These are phyloP conservation scores for Schrankia costaestrigalis DNA, from an alignment of 2,888 invertebrate species.

Conservation along the genomic window DNA sequence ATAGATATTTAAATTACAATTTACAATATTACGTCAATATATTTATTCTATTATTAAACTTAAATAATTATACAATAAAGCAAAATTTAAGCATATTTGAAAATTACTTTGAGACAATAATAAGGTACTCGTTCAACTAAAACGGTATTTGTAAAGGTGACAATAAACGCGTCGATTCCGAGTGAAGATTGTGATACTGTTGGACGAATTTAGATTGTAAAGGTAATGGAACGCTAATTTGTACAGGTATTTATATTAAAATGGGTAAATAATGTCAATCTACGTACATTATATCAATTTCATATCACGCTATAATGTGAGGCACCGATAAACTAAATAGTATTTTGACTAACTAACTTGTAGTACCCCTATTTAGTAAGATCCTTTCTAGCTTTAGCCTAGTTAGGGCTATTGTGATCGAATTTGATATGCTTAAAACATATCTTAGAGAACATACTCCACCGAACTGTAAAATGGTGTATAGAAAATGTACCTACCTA, in stretches of 20 bases:
- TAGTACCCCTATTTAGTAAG: constrained; percentile 18
- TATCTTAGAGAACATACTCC: no score
- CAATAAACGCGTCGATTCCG: constrained; percentile 25
- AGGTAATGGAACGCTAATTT: constrained; percentile 37
- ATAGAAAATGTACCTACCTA: no score
- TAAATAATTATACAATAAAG: not conserved
- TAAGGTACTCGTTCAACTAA: constrained; percentile 22
- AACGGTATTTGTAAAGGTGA: constrained; percentile 7
- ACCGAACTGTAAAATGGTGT: no score
- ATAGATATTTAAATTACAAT: constrained; percentile 3
- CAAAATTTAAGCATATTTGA: not conserved
- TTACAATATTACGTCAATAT: constrained; percentile 3
- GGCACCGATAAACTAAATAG: constrained; percentile 38
- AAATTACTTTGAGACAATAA: constrained; percentile 6
- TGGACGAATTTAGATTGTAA: constrained; percentile 37
- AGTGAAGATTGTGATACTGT: constrained; percentile 52
- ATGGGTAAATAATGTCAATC: constrained; percentile 74
- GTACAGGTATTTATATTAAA: constrained; percentile 50
- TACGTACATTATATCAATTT: constrained; percentile 70
- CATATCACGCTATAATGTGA: constrained; percentile 66
- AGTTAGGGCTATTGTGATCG: constrained; percentile 7
- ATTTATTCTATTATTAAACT: constrained; percentile 1
- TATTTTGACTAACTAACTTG: constrained; percentile 18
- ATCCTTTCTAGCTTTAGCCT: constrained; percentile 16
- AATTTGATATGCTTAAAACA: constrained; percentile 1